Base-by-base conservation (phyloP, 1,140 invertebrate genomes). In the Brachionus rotundiformis region DNA sequence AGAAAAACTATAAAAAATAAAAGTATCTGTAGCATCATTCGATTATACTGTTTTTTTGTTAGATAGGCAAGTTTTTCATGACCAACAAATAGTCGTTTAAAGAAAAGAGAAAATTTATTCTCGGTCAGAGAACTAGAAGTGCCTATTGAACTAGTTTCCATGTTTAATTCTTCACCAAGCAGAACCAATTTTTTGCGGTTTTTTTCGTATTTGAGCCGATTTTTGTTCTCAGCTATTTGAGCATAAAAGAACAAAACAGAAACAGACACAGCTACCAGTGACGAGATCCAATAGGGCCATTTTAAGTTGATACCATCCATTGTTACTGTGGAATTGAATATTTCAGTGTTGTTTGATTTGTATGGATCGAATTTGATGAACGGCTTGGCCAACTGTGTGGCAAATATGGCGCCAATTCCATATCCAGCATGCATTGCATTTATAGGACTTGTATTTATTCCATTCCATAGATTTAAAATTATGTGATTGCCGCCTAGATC, bases 401-500 rank as follows among this genome's bases (percentile, higher is more conserved):
- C 76, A 19, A 79, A 63, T 33, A 79, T 63, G 10, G 76, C 76
- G 25, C 76, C 76, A 39, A 79, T 79, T 8, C 76, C 76, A 27
- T 79, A 79, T 39, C 76, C 76, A 36, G 76, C 76, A 79, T 79
- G 76, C 76, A 79, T 79, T 27, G 59, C 76, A 41, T 79, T 79
- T 16, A 79, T 79, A 1, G 76, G 76, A 36, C 31, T 39, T 8
- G 76, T 63, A 27, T 79, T 79, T 25, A 59, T 59, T 23, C 31
- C 29, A 7, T 8, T 36, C 76, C 76, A 79, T 13, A 79, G 7
- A 39, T 41, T 79, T 29, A 79, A n/a, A 11, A 79, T 61, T 7
- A 79, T 33, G 16, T 59, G 29, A 63, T 79, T 79, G 5, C 76
- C 76, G 11, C 76, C 47, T 39, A 79, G 25, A 25, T 79, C 76